phyloP scores from a whole-genome alignment of 2,888 invertebrate species.

The Torymus texanus region DNA sequence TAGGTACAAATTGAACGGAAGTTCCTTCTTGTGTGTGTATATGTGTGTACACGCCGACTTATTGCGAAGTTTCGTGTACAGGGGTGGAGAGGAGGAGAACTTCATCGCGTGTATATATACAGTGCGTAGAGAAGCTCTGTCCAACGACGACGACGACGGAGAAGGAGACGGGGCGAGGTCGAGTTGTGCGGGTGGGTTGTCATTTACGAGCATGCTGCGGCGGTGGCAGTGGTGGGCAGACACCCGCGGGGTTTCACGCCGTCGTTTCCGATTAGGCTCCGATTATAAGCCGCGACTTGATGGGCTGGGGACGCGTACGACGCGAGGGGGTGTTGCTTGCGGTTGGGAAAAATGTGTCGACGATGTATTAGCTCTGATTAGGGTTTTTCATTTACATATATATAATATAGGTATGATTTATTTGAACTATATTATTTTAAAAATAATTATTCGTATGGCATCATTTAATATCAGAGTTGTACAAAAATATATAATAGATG shows the following conservation, averaged over 20 bases:
- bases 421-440: too few relatives aligned
- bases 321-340: neutral
- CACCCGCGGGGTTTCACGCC: neutral
- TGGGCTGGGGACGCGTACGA: neutral
- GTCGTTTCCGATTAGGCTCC: constrained; percentile 47
- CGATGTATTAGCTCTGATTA: neutral
- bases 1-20: constrained; percentile 60
- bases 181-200: too few relatives aligned
- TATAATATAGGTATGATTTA: too few relatives aligned
- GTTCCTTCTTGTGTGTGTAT: constrained; percentile 31
- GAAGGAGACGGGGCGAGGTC: too few relatives aligned
- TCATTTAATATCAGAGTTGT: too few relatives aligned
- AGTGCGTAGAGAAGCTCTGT: neutral
- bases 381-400: too few relatives aligned
- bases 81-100: neutral
- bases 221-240: too few relatives aligned
- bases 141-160: too few relatives aligned
- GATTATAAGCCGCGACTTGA: constrained; percentile 40
- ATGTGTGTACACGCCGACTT: constrained; percentile 47
- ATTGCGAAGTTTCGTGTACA: constrained; percentile 54
- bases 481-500: too few relatives aligned
- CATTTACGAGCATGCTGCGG: too few relatives aligned
- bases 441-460: too few relatives aligned
- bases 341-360: neutral
- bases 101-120: too few relatives aligned